Base-by-base conservation (phyloP, 2,113 vertebrate genomes). In the Prietella phreatophila region DNA sequence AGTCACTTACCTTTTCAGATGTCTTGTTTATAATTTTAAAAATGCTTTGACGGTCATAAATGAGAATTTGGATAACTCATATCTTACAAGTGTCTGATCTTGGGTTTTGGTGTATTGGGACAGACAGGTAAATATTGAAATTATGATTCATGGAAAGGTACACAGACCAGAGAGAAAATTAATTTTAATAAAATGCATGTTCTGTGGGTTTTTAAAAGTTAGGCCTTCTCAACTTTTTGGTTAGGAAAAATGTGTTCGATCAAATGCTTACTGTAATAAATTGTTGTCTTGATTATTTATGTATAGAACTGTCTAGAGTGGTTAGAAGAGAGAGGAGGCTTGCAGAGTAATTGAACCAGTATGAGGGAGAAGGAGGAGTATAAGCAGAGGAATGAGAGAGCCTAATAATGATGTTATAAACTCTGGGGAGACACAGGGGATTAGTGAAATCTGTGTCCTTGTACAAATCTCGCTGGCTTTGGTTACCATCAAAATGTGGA, bases 311-410 rank as follows among this genome's bases (percentile, higher is more conserved):
- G 55, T 17, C 33, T 56, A 50, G 50, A 60, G 50, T 81, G 27
- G 47, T 60, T 73, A 79, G 36, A 53, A 82, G 42, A 81, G 75
- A 76, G 47, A 84, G 25, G 27, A 47, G 69, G 50, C 75, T 85
- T 56, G 69, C 58, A 47, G 47, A 55, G 75, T 85, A 90, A 89
- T 85, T 89, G 88, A 90, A 82, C 53, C 82, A 84, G 75, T 61
- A 63, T 86, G 85, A 76, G 50, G 30, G 27, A 80, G 53, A n/a
- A 71, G 25, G 13, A 60, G 50, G 20, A 84, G n/a, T 61, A 65
- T 47, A 33, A 65, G 55, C 14, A 56, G 60, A 89, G 79, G 22
- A 88, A 75, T 85, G 55, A 79, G 69, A 50, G 56, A 83, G n/a
- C 15, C 50, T 86, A 79, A 84, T 47, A 20, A 19, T 73, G 55